phyloP scores from a whole-genome alignment of 2,113 vertebrate species.

The Tachysurus vachellii region DNA sequence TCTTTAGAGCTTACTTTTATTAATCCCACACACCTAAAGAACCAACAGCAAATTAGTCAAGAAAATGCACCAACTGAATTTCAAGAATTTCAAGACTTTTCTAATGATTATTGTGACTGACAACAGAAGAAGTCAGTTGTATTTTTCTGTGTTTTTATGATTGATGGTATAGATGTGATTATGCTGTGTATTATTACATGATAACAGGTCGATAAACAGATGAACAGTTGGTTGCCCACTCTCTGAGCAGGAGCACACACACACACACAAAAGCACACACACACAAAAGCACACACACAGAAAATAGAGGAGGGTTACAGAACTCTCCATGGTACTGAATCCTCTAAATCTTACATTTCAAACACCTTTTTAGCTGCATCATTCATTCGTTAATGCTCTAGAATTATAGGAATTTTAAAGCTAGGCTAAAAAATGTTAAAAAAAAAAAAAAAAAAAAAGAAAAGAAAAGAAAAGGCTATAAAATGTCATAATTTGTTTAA shows the following conservation, averaged over 20 bases:
- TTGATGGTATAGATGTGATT: constrained; percentile 46
- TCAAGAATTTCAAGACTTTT: constrained; percentile 48
- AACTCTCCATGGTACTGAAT: constrained; percentile 51
- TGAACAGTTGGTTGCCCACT: constrained; percentile 38
- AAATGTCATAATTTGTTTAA: neutral
- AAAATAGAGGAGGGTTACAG: neutral
- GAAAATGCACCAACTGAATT: constrained; percentile 51
- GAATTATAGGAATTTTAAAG: neutral
- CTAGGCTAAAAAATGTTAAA: neutral
- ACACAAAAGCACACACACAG: neutral
- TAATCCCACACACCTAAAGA: neutral
- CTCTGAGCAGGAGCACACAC: constrained; percentile 15
- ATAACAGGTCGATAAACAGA: constrained; percentile 51
- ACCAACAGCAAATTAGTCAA: neutral
- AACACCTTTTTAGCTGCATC: neutral
- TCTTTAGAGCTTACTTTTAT: neutral
- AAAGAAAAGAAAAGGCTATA: neutral
- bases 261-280: neutral
- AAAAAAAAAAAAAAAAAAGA: too few species aligned
- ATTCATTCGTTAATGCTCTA: neutral
- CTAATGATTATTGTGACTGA: constrained; percentile 5
- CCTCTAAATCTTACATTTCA: neutral
- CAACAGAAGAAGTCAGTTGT: neutral
- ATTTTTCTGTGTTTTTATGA: constrained; percentile 1
- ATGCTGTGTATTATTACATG: constrained; percentile 49